A percentile compares a stretch with the other conserved stretches of the same genome.
Conservation (phyloP, 2,797 vertebrate genomes). For the Phataginus tricuspis region DNA sequence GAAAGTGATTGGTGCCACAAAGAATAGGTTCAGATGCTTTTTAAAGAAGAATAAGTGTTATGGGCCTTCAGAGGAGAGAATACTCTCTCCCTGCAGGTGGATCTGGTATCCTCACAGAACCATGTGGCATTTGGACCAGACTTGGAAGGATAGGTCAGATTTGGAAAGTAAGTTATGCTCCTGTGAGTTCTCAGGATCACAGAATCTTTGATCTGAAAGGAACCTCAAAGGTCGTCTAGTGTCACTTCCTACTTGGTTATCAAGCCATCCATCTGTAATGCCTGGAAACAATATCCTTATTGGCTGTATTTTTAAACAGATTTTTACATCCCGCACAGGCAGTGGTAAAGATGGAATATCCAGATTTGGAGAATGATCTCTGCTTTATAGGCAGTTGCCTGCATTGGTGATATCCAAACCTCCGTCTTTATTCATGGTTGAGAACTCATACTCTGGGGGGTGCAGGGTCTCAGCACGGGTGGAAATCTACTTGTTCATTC, state of each 20-base stretch:
- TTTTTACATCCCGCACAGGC: not conserved
- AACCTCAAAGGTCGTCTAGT: not conserved
- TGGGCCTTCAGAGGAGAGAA: not conserved
- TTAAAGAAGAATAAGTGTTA: not conserved
- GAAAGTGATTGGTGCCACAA: not conserved
- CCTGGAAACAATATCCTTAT: not conserved
- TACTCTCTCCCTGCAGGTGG: not conserved
- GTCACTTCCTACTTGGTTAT: not conserved
- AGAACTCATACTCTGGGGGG: not conserved
- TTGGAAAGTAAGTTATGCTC: not conserved
- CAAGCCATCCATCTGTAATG: not conserved
- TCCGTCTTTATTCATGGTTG: not conserved
- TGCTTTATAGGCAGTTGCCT: not conserved
- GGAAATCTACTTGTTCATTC: not conserved
- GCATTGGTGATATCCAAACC: not conserved
- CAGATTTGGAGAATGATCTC: not conserved
- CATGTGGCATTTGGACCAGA: not conserved
- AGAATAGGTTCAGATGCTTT: not conserved
- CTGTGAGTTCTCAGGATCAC: not conserved
- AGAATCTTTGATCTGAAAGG: not conserved
- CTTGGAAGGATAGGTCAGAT: not conserved
- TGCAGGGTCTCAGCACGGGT: not conserved
- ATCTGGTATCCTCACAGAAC: not conserved
- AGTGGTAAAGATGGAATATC: not conserved
- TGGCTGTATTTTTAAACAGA: not conserved